phyloP scores from a whole-genome alignment of 2,888 invertebrate genomes.

The Brachypalpus laphriformis region DNA sequence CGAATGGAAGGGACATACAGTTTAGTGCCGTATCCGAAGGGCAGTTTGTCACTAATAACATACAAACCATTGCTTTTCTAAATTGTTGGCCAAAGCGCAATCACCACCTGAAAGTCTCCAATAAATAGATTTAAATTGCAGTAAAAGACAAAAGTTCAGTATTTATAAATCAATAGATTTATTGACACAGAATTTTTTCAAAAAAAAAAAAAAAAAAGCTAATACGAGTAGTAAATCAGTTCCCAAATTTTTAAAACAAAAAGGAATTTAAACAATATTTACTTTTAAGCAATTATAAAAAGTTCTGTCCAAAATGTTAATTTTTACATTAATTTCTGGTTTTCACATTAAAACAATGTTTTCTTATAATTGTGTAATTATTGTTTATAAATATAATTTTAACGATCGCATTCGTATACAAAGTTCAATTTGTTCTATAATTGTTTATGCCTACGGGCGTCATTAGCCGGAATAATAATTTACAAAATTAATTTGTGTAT shows the following conservation, averaged over 20 bases:
- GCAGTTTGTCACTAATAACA: not conserved
- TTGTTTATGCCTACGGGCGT: constrained; percentile 49
- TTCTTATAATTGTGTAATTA: not conserved
- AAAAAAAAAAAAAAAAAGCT: not conserved
- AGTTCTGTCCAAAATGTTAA: not conserved
- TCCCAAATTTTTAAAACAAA: not conserved
- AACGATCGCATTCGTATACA: constrained; percentile 53
- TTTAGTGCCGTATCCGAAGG: too few relatives aligned
- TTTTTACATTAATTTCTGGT: not conserved
- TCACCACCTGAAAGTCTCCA: too few relatives aligned
- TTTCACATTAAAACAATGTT: not conserved
- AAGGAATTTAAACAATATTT: not conserved
- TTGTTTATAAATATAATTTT: not conserved
- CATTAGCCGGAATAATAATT: constrained; percentile 40
- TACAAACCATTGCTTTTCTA: too few relatives aligned
- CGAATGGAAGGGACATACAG: too few relatives aligned
- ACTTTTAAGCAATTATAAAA: not conserved
- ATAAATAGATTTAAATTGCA: too few relatives aligned
- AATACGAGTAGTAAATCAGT: not conserved
- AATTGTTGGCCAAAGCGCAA: too few relatives aligned
- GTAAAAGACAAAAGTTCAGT: not conserved
- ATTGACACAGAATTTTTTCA: constrained; percentile 4
- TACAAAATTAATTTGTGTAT: too few relatives aligned
- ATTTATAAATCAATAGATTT: constrained; percentile 29
- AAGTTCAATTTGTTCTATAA: constrained; percentile 24